A percentile compares a stretch with the other conserved stretches of the same genome.
Evolutionary conservation across 2,888 invertebrate genomes (phyloP).

Genomic region (Pachymerium ferrugineum): DNA sequence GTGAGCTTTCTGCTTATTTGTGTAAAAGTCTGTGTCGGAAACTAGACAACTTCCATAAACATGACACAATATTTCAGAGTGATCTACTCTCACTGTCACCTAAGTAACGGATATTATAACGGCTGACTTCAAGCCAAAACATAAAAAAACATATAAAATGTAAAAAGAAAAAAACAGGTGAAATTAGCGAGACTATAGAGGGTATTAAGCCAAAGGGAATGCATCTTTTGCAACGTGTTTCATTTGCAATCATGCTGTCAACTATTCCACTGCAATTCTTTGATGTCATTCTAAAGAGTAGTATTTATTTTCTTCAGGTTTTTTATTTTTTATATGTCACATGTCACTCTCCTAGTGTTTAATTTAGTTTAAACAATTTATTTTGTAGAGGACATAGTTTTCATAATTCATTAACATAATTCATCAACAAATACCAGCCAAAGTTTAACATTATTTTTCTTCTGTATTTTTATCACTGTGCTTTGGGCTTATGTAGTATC

Average conservation of each 20-base stretch:
- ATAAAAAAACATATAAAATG: too few species aligned
- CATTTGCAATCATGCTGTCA: conserved; percentile 19
- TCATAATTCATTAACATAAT: conserved; percentile 8
- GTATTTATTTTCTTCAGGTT: background rate
- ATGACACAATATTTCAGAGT: too few species aligned
- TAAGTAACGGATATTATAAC: too few species aligned
- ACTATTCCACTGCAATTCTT: background rate
- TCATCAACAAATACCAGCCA: background rate
- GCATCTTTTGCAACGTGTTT: background rate
- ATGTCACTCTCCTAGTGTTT: background rate
- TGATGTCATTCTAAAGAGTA: background rate
- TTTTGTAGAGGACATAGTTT: too few species aligned
- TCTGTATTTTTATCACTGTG: conserved; percentile 5
- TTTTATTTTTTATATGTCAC: background rate
- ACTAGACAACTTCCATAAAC: too few species aligned
- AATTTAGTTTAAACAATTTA: too few species aligned
- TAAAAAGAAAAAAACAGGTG: background rate
- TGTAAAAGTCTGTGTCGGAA: too few species aligned
- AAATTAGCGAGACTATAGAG: background rate
- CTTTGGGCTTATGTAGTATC: background rate
- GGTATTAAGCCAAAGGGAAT: background rate
- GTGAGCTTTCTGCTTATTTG: too few species aligned
- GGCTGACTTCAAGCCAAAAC: too few species aligned
- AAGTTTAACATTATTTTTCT: background rate
- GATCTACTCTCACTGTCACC: too few species aligned